phyloP scores from a whole-genome alignment of 1,140 invertebrate genomes.

The Drosophila varians region DNA sequence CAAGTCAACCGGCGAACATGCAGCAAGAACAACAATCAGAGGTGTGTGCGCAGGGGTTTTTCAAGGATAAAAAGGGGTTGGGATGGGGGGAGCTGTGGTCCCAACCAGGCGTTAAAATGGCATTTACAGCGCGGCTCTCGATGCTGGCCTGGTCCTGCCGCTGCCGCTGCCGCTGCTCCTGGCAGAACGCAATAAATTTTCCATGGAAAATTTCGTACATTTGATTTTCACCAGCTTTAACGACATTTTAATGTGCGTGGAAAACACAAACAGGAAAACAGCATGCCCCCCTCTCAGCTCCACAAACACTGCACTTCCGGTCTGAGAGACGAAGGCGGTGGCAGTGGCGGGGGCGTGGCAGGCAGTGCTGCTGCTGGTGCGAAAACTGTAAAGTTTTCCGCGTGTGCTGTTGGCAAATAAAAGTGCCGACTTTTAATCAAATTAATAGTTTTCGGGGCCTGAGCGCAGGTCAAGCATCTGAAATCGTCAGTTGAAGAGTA shows the following conservation, averaged over 20 bases:
- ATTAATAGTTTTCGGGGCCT: slow-evolving; percentile 67
- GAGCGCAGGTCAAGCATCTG: slow-evolving; percentile 40
- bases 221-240: slow-evolving; percentile 80
- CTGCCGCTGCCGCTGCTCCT: slow-evolving; percentile 3
- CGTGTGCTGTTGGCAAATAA: slow-evolving; percentile 69
- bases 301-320: slow-evolving; percentile 27
- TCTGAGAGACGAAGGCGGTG: background rate
- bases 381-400: slow-evolving; percentile 46
- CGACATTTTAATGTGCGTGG: slow-evolving; percentile 80
- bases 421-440: slow-evolving; percentile 76
- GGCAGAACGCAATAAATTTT: slow-evolving; percentile 65
- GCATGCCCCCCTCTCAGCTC: background rate
- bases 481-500: too few species aligned
- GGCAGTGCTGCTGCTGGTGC: background rate
- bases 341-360: background rate
- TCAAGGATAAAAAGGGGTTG: background rate
- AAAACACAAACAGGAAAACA: slow-evolving; percentile 68
- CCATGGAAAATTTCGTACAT: slow-evolving; percentile 75
- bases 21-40: slow-evolving; percentile 46
- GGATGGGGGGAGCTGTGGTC: slow-evolving; percentile 14
- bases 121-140: slow-evolving; percentile 45
- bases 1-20: slow-evolving; percentile 72
- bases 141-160: too few species aligned
- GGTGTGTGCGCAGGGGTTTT: slow-evolving; percentile 32
- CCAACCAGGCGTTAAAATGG: slow-evolving; percentile 65